Conservation (phyloP, 2,113 vertebrate genomes). For the Litocranius walleri region DNA sequence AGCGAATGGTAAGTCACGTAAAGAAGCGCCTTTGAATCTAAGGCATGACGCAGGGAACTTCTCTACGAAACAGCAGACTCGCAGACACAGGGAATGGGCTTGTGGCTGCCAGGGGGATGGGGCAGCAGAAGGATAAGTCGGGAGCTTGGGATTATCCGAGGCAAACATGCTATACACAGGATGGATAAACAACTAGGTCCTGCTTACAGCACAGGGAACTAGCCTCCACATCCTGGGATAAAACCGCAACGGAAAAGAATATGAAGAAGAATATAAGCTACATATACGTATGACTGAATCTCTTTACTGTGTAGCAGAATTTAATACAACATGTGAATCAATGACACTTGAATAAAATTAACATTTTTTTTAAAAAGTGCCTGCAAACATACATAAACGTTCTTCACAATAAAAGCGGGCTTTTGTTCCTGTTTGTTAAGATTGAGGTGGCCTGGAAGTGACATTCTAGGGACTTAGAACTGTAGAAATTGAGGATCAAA, state of each 20-base stretch:
- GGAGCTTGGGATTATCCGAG: not conserved
- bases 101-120: not conserved
- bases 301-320: not conserved
- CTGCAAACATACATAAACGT: not conserved
- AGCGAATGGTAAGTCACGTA: not conserved
- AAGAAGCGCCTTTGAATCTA: not conserved
- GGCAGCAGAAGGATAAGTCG: not conserved
- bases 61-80: not conserved
- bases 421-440: not conserved
- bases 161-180: not conserved
- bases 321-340: not conserved
- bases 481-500: not conserved
- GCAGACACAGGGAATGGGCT: not conserved
- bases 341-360: not conserved
- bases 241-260: rapidly evolving
- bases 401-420: not conserved
- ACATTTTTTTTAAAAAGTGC: not conserved
- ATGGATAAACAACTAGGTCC: not conserved
- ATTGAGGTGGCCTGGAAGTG: not conserved
- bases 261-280: too few relatives aligned
- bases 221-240: not conserved
- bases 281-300: not conserved
- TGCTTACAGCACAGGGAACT: not conserved
- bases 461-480: not conserved
- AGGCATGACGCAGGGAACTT: not conserved